Percentiles rank a stretch among this genome's conserved stretches.
Evolutionary conservation across 2,888 invertebrate species (phyloP).

Genomic region (Ptychoptera albimana): DNA sequence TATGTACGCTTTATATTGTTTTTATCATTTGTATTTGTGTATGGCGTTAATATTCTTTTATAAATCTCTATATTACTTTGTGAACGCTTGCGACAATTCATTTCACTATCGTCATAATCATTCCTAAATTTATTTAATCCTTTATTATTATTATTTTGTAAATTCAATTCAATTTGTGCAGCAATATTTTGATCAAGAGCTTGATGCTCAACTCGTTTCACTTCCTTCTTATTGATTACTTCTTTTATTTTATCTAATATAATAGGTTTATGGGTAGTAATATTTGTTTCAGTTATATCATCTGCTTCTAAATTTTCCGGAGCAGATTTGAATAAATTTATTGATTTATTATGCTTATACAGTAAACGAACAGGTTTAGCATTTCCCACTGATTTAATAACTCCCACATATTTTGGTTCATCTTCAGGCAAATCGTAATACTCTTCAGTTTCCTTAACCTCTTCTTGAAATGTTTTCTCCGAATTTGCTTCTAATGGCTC

Average conservation of each 20-base stretch:
- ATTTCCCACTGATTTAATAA: constrained; percentile 26
- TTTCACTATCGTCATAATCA: neutral
- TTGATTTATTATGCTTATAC: no score
- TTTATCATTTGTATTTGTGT: neutral
- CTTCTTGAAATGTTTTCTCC: constrained; percentile 6
- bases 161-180: neutral
- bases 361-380: constrained; percentile 17
- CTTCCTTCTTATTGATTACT: no score
- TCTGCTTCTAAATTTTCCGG: no score
- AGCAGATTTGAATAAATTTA: no score
- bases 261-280: no score
- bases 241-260: no score
- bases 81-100: neutral
- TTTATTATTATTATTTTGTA: no score
- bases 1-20: neutral
- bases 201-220: neutral
- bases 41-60: neutral
- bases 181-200: neutral
- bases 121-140: no score
- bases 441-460: neutral
- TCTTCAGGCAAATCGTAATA: no score
- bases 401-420: constrained; percentile 7
- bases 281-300: no score
- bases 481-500: neutral
- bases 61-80: neutral